phyloP scores from a whole-genome alignment of 1,140 invertebrate species.

The Drosophila lini region DNA sequence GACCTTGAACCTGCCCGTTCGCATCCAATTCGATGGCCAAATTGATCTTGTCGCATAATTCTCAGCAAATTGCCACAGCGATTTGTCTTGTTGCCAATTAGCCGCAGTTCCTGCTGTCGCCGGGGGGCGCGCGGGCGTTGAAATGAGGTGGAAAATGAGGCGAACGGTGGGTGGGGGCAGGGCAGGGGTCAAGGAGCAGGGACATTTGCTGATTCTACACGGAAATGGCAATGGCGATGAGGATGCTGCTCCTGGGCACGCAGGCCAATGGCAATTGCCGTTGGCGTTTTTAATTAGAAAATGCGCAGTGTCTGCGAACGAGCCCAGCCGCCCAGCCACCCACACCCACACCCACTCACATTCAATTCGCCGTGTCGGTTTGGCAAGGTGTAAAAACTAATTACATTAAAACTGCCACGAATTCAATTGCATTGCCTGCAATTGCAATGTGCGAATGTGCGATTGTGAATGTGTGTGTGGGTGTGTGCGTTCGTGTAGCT shows the following conservation, averaged over 20 bases:
- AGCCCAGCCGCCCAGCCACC: not conserved
- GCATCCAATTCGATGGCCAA: constrained; percentile 47
- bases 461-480: constrained; percentile 3
- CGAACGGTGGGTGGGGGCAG: not conserved
- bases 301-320: constrained; percentile 44
- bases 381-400: constrained; percentile 80
- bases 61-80: constrained; percentile 70
- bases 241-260: constrained; percentile 10
- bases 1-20: constrained; percentile 69
- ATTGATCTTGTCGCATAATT: constrained; percentile 82
- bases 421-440: constrained; percentile 76
- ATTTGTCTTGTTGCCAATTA: constrained; percentile 82
- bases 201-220: constrained; percentile 26
- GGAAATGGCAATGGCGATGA: constrained; percentile 17
- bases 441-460: constrained; percentile 25
- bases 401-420: constrained; percentile 82
- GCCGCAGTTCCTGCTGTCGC: constrained; percentile 40
- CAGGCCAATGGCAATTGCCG: constrained; percentile 72
- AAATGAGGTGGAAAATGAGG: constrained; percentile 19
- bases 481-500: constrained; percentile 18
- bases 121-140: not conserved
- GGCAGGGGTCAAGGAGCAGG: constrained; percentile 12
- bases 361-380: constrained; percentile 47
- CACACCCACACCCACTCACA: constrained; percentile 13
- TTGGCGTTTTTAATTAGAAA: constrained; percentile 79